Conservation (phyloP, 2,888 invertebrate species). For the Nomada ruficornis region DNA sequence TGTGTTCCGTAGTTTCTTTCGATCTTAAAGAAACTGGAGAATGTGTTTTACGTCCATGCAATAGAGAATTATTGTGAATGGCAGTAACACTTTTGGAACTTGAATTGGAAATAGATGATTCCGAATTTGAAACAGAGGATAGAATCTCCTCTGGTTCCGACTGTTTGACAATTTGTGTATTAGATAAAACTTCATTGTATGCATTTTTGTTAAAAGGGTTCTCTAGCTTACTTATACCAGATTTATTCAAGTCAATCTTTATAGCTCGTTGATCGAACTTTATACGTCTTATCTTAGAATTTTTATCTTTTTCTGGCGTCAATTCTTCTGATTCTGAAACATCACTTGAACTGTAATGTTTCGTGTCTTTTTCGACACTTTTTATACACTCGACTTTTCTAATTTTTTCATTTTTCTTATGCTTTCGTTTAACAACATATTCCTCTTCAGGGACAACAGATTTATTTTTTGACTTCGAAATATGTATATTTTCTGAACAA, state of each 20-base stretch:
- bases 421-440: conserved; percentile 3
- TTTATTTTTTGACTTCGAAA: conserved; percentile 15
- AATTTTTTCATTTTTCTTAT: neutral
- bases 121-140: conserved; percentile 44
- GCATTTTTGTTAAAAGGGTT: conserved; percentile 3
- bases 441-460: conserved; percentile 2
- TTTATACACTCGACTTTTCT: conserved; percentile 10
- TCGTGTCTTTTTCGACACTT: neutral
- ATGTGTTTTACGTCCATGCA: conserved; percentile 17
- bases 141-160: conserved; percentile 18
- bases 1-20: conserved; percentile 11
- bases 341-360: conserved; percentile 26
- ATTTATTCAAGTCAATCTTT: conserved; percentile 20
- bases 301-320: neutral
- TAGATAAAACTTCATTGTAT: neutral
- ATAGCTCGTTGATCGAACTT: neutral
- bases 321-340: conserved; percentile 21
- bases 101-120: conserved; percentile 35
- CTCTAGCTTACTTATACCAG: conserved; percentile 1
- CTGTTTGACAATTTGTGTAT: conserved; percentile 19
- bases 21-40: conserved; percentile 7
- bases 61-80: conserved; percentile 27
- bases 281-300: neutral
- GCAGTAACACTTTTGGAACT: conserved; percentile 37
- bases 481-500: conserved; percentile 19